phyloP scores from a whole-genome alignment of 2,113 vertebrate genomes.

The Mus spicilegus region DNA sequence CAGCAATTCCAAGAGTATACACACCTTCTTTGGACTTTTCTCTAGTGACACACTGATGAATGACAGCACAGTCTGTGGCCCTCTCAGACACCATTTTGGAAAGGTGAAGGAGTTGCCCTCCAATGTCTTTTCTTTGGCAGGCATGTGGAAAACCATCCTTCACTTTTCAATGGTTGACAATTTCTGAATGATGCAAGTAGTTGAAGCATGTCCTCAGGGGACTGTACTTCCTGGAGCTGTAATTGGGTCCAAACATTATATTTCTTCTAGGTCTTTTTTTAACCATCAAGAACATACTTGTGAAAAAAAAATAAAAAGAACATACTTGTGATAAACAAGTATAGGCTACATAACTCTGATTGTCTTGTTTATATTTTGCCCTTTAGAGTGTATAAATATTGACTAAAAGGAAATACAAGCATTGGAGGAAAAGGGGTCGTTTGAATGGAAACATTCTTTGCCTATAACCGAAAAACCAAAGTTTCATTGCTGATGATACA shows the following conservation, averaged over 20 bases:
- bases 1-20: not conserved
- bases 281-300: not conserved
- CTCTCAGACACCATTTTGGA: not conserved
- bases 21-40: not conserved
- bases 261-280: not conserved
- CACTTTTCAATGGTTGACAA: conserved; percentile 34
- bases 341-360: not conserved
- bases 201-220: not conserved
- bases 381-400: not conserved
- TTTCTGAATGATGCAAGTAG: not conserved
- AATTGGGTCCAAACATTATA: conserved; percentile 21
- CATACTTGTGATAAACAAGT: conserved; percentile 16
- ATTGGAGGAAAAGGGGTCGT: not conserved
- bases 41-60: not conserved
- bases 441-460: not conserved
- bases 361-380: not conserved
- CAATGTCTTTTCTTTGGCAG: not conserved
- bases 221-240: not conserved
- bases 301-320: too few relatives aligned
- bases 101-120: not conserved
- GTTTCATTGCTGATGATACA: not conserved
- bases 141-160: not conserved
- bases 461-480: not conserved
- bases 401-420: not conserved
- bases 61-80: not conserved